Evolutionary conservation across 1,140 invertebrate genomes (phyloP), one percentile per base, ranked within the genome.

Genomic region (Ephestia elutella): DNA sequence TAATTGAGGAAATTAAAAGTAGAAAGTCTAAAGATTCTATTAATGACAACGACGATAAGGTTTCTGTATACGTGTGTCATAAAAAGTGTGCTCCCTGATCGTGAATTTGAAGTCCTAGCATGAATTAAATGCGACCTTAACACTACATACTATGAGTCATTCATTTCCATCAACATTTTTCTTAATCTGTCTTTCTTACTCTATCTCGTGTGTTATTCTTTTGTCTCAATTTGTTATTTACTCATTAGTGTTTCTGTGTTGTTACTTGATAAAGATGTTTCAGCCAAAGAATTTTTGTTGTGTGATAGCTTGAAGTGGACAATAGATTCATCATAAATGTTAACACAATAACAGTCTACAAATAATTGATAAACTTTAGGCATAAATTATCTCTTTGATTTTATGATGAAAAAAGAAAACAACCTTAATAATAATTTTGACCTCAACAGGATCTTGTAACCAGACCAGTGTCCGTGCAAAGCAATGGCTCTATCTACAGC

Each of bases 401-500:
- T 1, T 32, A 32, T 10, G 1, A 25, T 3, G 21, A 25, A 25
- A 32, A 32, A 28, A 28, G 25, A 5, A 28, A 28, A 32, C 9
- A 32, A 11, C 2, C 21, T 32, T 32, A 32, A 1, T 7, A 32
- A 32, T 32, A 32, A 32, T 32, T 1, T 32, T 32, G 9, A 32
- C 7, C 3, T 32, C 30, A 71, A 55, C 75, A 86, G 72, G 82
- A 86, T 59, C 74, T 80, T 21, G 79, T 86, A 3, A 76, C 86
- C 0, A 75, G 82, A 18, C 86, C 89, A 0, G 76, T 83, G 13
- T 90, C 89, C 5, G 85, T 81, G n/a, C 87, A 89, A 64, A 90
- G 89, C 59, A 89, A 88, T 56, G 85, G 77, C 15, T 90, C 89
- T 9, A 72, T 77, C 5, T 90, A 87, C 61, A 89, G 89, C 55